Evolutionary conservation across 2,888 invertebrate genomes (phyloP), one percentile per base, ranked within the genome.

Genomic region (Hanleya hanleyi): DNA sequence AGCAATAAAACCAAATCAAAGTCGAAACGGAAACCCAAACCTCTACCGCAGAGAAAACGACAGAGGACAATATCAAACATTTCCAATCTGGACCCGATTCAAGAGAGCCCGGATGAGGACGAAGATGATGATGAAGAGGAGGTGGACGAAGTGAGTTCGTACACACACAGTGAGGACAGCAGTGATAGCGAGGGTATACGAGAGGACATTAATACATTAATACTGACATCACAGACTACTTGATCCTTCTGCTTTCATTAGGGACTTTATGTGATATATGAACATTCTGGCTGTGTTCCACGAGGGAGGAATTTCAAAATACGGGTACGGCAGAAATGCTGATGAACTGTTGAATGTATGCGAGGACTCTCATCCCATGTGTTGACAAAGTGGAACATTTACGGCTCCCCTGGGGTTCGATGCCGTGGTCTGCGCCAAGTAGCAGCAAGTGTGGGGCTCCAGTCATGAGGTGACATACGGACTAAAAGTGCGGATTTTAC

Each of bases 61-160:
- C 86, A 87, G 72, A 81, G 87, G 68, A 87, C 86, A 1, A 83
- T 87, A 33, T 87, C 87, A 0, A 82, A 83, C 35, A 86, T 86
- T 84, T 87, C 87, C 9, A 87, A 87, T 75, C 76, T 87, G 77
- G 86, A 87, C 74, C 86, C 87, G 6, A 87, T 87, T 50, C 82
- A 84, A 76, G 87, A 87, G 71, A 84, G 83, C 38, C 86, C 86
- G n/a, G 86, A 87, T 62, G 87, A 87, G 73, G 83, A 86, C 41
- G 84, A 84, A 18, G 83, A 83, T 36, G 78, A 78, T 15, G 84
- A 83, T 36, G 81, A 80, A 22, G 78, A 75, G 35, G 75, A 73
- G 38, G n/a, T n/a, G n/a, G n/a, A n/a, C n/a, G n/a, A n/a, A n/a
- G 22, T 12, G 12, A 22, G 26, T 22, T 64, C 64, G 36, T 64